phyloP scores from a whole-genome alignment of 2,797 vertebrate species.

The Pangasius mekongensis region DNA sequence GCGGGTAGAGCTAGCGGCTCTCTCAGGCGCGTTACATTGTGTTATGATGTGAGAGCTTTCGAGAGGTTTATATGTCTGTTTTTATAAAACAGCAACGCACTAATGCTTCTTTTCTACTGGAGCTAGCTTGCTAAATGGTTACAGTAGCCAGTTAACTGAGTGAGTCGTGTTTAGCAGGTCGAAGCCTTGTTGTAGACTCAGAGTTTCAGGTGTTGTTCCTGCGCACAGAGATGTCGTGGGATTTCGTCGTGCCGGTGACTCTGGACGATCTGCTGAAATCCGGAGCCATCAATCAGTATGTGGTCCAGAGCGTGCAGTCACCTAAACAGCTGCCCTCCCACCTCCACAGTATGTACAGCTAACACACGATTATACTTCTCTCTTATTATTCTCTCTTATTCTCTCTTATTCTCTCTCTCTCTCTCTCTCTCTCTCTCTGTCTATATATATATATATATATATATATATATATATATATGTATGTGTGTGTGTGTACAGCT shows the following conservation, averaged over 20 bases:
- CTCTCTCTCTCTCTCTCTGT: no score
- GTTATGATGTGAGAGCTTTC: background rate
- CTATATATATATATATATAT: no score
- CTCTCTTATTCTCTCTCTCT: no score
- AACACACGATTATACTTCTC: no score
- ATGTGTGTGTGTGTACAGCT: no score
- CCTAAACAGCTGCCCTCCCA: constrained; percentile 74
- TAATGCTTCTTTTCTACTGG: background rate
- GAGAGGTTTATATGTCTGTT: background rate
- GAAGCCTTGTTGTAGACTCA: no score
- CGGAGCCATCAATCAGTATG: constrained; percentile 83
- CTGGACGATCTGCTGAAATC: constrained; percentile 83
- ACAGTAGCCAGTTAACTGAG: background rate
- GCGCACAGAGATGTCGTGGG: constrained; percentile 77
- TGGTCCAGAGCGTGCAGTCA: constrained; percentile 84
- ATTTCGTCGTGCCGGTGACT: constrained; percentile 83
- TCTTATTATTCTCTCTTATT: background rate
- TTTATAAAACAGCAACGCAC: background rate
- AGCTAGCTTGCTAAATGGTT: background rate
- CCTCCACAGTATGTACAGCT: constrained; percentile 77
- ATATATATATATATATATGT: no score
- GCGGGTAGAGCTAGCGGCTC: background rate
- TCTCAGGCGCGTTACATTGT: background rate
- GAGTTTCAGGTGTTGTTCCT: background rate
- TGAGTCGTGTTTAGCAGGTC: background rate